A percentile compares a stretch with the other conserved stretches of the same genome.
Evolutionary conservation across 2,888 invertebrate genomes (phyloP).

Genomic region (Acronicta alni): DNA sequence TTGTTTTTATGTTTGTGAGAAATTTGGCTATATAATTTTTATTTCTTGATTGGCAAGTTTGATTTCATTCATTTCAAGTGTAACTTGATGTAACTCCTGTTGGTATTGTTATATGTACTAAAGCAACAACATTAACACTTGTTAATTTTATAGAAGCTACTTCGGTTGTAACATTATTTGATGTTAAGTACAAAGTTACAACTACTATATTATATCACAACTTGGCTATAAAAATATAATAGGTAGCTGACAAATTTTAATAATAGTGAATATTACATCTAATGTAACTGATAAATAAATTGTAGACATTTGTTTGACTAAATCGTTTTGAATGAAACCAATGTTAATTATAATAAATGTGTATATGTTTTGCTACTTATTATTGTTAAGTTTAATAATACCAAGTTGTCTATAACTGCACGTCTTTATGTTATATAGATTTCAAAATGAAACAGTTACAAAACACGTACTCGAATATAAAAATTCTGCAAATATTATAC

Average conservation of each 20-base stretch:
- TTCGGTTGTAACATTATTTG: background rate
- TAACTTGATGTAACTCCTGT: slow-evolving; percentile 23
- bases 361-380: no score
- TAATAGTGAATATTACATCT: no score
- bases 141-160: background rate
- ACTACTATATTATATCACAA: background rate
- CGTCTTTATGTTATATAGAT: no score
- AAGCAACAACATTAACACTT: slow-evolving; percentile 7
- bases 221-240: background rate
- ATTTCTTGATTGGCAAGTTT: slow-evolving; percentile 58
- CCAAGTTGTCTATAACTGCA: no score
- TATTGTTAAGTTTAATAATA: no score
- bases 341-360: no score
- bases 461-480: no score
- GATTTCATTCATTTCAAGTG: slow-evolving; percentile 28
- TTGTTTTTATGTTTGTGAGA: slow-evolving; percentile 66
- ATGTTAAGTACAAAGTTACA: background rate
- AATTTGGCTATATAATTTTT: slow-evolving; percentile 64
- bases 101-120: slow-evolving; percentile 2
- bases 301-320: no score
- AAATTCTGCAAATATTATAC: background rate
- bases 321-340: no score
- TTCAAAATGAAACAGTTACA: no score
- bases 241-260: background rate
- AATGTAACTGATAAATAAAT: no score